Conservation (phyloP, 2,888 invertebrate species). For the Rhimphoctona megacephalus region DNA sequence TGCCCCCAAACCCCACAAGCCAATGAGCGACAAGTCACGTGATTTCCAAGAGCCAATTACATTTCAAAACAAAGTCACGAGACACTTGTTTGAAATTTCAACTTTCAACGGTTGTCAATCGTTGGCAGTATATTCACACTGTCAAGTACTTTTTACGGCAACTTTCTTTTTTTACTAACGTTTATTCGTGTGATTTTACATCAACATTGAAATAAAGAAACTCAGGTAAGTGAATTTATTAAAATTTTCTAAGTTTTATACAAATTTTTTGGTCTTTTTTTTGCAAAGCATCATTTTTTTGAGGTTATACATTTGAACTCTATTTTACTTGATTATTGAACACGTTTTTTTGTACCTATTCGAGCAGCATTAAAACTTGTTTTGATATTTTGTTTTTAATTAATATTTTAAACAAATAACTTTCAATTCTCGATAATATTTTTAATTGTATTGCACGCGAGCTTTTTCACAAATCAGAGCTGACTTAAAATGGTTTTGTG, state of each 20-base stretch:
- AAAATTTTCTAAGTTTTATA: neutral
- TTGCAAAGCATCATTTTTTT: neutral
- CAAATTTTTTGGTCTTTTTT: neutral
- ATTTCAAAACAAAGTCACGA: neutral
- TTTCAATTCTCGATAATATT: neutral
- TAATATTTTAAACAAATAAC: neutral
- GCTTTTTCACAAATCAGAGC: neutral
- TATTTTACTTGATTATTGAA: neutral
- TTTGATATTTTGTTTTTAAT: neutral
- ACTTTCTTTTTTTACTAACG: too few species aligned
- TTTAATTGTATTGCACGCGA: neutral
- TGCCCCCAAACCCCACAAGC: too few species aligned
- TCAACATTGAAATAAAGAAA: neutral
- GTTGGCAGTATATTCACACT: neutral
- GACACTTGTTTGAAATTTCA: constrained; percentile 12
- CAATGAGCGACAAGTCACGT: neutral
- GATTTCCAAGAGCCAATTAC: neutral
- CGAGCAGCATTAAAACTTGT: neutral
- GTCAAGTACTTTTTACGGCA: neutral
- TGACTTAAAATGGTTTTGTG: too few species aligned
- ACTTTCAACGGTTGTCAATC: constrained; percentile 31
- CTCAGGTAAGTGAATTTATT: constrained; percentile 1
- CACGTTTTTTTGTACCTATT: neutral
- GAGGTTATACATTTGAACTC: constrained; percentile 1
- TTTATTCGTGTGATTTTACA: neutral